Evolutionary conservation across 1,140 invertebrate genomes (phyloP), one percentile per base, ranked within the genome.

Genomic region (Chymomyza costata): DNA sequence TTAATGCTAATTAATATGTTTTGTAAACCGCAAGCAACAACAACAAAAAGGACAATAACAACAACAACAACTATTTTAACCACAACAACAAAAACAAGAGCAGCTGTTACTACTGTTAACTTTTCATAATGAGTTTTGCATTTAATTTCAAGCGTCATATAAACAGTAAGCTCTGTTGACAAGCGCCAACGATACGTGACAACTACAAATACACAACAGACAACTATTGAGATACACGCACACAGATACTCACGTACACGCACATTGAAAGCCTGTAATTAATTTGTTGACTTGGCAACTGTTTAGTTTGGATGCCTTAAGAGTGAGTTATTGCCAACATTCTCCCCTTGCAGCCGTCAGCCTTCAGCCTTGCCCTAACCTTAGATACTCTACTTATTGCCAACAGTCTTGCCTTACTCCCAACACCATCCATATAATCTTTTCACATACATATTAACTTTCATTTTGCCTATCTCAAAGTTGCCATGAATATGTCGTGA

Each of bases 1-100:
- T 80, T 80, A 80, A 80, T 80, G 68, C 74, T 80, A 80, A 80
- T 80, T 80, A 80, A 80, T 80, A 80, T 80, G 73, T 80, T 80
- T 80, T 73, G 73, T 80, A 73, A 80, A 80, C 67, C 73, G 54
- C 73, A 78, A 63, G 53, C 55, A 46, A 37, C 51, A 46, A 16
- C 50, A 52, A 6, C 25, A 56, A 37, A 50, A 46, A 16, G 45
- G 48, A 6, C 25, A 56, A 5, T 37, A 45, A 16, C 45, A 54
- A 34, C 30, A 39, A 10, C 31, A 11, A 31, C 25, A 39, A 16
- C 34, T 28, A n/a, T n/a, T n/a, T n/a, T n/a, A n/a, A n/a, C n/a
- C n/a, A n/a, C n/a, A 25, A 31, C 30, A 38, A 47, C 16, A 35
- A 31, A 31, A 19, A 45, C 25, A 55, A 25, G 8, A 54, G 45